Evolutionary conservation across 1,140 invertebrate species (phyloP).

Genomic region (Cheumatopsyche charites): DNA sequence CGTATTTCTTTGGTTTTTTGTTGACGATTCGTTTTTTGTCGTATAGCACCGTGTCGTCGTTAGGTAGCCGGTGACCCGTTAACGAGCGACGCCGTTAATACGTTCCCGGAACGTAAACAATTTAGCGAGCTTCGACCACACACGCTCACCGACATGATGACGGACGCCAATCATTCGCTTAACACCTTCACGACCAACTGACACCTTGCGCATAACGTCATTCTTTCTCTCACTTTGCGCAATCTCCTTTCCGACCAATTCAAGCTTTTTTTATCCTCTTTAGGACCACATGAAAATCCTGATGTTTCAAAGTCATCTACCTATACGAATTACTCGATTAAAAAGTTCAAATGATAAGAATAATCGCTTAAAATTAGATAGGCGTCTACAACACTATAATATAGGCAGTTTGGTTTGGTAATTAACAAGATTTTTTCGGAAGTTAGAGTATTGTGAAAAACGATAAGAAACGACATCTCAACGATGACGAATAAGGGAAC

Average conservation of each 20-base stretch:
- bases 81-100: conserved; percentile 38
- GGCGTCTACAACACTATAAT: too few relatives aligned
- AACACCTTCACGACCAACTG: conserved; percentile 25
- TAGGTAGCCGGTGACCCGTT: conserved; percentile 31
- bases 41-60: neutral
- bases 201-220: too few relatives aligned
- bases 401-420: conserved; percentile 2
- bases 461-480: neutral
- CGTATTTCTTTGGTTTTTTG: conserved; percentile 7
- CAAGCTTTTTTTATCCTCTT: too few relatives aligned
- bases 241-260: neutral
- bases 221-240: too few relatives aligned
- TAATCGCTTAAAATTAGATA: too few relatives aligned
- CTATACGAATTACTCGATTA: too few relatives aligned
- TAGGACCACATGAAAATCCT: too few relatives aligned
- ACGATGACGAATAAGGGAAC: conserved; percentile 25
- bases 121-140: conserved; percentile 40
- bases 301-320: too few relatives aligned
- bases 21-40: neutral
- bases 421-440: conserved; percentile 19
- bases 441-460: neutral
- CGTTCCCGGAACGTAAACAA: conserved; percentile 42
- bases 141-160: conserved; percentile 30
- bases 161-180: conserved; percentile 40
- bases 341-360: too few relatives aligned